phyloP scores from a whole-genome alignment of 2,797 vertebrate species.

The Hyperoplus immaculatus region DNA sequence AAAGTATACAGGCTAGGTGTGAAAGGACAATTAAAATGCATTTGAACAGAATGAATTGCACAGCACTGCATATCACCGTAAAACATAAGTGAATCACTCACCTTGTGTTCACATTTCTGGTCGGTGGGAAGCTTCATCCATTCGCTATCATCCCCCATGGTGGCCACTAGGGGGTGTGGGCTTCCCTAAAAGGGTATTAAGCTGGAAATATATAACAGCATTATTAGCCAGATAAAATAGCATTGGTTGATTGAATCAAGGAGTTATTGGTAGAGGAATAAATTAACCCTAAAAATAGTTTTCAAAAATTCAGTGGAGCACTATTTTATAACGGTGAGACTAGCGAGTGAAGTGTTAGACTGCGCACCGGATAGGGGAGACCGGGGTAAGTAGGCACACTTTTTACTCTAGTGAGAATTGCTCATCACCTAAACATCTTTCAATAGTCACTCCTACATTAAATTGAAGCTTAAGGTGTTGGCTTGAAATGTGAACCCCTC shows the following conservation, averaged over 20 bases:
- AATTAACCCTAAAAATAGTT: background rate
- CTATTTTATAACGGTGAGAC: background rate
- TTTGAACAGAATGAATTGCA: background rate
- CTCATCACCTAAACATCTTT: too few species aligned
- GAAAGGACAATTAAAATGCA: background rate
- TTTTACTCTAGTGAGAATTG: too few species aligned
- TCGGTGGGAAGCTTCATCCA: slow-evolving; percentile 98
- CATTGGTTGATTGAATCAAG: background rate
- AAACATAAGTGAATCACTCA: slow-evolving; percentile 64
- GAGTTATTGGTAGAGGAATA: background rate
- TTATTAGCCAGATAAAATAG: background rate
- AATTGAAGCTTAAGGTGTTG: too few species aligned
- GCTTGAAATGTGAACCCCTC: too few species aligned
- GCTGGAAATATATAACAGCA: slow-evolving; percentile 61
- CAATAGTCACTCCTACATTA: too few species aligned
- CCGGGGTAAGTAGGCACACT: too few species aligned
- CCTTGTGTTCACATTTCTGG: slow-evolving; percentile 99
- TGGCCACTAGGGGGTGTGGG: slow-evolving; percentile 69
- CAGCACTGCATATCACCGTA: background rate
- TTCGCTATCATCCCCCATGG: slow-evolving; percentile 98
- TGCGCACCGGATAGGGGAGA: too few species aligned
- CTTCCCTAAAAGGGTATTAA: slow-evolving; percentile 76
- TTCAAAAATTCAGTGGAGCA: background rate
- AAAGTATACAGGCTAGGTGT: background rate
- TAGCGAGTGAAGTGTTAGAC: too few species aligned